phyloP scores from a whole-genome alignment of 2,797 vertebrate genomes.

The Amphiprion clarkii region DNA sequence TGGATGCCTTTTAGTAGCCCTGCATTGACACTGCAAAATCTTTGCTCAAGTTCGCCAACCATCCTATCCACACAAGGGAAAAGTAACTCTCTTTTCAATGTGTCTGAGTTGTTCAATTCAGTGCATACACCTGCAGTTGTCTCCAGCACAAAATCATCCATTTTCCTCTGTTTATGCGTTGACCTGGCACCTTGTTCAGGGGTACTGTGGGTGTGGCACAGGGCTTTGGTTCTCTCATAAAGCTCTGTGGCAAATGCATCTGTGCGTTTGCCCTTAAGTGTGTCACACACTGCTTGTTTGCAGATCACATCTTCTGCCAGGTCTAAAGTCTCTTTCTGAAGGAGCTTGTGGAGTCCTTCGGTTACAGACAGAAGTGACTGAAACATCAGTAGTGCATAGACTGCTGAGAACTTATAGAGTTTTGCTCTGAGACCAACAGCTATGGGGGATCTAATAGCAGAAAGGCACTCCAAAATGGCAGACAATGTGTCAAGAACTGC shows the following conservation, averaged over 20 bases:
- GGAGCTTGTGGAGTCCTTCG: not conserved
- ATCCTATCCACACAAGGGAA: not conserved
- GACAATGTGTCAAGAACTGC: not conserved
- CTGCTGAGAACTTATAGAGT: not conserved
- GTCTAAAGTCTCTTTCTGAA: constrained; percentile 7
- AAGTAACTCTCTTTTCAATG: not conserved
- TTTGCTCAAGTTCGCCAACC: not conserved
- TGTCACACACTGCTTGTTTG: constrained; percentile 10
- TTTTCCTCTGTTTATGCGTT: not conserved
- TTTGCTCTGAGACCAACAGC: not conserved
- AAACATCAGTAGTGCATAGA: not conserved
- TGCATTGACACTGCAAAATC: constrained; percentile 7
- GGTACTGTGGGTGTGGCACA: not conserved
- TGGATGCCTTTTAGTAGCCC: constrained; percentile 1
- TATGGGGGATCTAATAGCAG: not conserved
- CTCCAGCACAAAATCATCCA: not conserved
- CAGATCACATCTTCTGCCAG: constrained; percentile 5
- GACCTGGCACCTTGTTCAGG: not conserved
- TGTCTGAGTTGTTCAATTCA: not conserved
- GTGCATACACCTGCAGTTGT: not conserved
- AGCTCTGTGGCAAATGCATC: not conserved
- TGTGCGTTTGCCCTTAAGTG: constrained; percentile 3
- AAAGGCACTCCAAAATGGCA: not conserved
- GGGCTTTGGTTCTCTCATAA: constrained; percentile 2
- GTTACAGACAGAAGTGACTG: not conserved